Evolutionary conservation across 2,797 vertebrate genomes (phyloP).

Genomic region (Parambassis ranga): DNA sequence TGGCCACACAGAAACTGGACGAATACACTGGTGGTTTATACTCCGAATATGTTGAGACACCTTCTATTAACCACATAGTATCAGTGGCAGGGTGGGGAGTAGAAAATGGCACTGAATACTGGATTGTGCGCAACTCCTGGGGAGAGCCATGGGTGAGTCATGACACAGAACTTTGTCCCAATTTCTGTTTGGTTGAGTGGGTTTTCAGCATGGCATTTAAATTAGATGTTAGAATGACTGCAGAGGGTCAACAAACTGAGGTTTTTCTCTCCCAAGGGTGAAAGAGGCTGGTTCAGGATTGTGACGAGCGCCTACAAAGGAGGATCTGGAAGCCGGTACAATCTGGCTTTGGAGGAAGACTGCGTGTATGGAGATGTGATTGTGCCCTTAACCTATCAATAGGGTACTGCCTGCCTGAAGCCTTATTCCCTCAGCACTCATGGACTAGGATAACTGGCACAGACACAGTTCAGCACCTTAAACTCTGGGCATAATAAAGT

Average conservation of each 20-base stretch:
- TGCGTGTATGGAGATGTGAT: constrained; percentile 86
- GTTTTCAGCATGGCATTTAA: constrained; percentile 27
- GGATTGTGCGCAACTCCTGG: constrained; percentile 93
- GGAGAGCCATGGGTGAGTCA: constrained; percentile 90
- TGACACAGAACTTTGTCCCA: not conserved
- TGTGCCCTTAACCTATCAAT: constrained; percentile 61
- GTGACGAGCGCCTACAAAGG: constrained; percentile 88
- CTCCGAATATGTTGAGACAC: constrained; percentile 68
- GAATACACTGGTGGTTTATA: constrained; percentile 85
- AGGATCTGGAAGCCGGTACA: constrained; percentile 82
- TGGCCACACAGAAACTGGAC: constrained; percentile 83
- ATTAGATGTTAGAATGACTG: not conserved
- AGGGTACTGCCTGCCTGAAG: no score
- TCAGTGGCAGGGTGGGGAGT: constrained; percentile 88
- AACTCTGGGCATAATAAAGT: not conserved
- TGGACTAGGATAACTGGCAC: no score
- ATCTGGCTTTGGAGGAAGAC: constrained; percentile 85
- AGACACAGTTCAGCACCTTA: not conserved
- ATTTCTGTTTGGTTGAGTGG: not conserved
- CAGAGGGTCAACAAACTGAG: not conserved
- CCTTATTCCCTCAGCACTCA: no score
- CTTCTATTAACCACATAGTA: constrained; percentile 84
- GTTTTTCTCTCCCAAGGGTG: constrained; percentile 77
- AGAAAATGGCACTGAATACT: constrained; percentile 85
- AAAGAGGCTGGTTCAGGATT: constrained; percentile 88